phyloP scores from a whole-genome alignment of 2,888 invertebrate species.

The Andricus quercusramuli region DNA sequence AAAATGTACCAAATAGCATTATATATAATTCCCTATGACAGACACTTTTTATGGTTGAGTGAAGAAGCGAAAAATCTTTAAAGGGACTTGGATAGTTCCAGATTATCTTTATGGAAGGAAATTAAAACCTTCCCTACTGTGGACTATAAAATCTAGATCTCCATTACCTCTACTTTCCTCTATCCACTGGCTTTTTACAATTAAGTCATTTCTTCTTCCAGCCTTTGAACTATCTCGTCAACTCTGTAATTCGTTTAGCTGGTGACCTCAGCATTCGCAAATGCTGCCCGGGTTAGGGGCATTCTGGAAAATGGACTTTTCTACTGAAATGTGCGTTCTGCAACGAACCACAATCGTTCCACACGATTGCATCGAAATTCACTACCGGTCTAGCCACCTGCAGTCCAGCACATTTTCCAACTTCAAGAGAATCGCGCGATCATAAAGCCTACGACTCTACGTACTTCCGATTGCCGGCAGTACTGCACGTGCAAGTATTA shows the following conservation, averaged over 20 bases:
- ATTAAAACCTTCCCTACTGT: background rate
- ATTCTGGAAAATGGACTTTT: slow-evolving; percentile 12
- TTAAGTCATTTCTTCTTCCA: background rate
- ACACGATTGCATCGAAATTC: slow-evolving; percentile 41
- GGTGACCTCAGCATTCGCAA: slow-evolving; percentile 27
- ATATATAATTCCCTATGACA: background rate
- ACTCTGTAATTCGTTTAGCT: slow-evolving; percentile 36
- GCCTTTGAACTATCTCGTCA: slow-evolving; percentile 14
- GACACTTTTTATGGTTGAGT: background rate
- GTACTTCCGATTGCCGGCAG: slow-evolving; percentile 63
- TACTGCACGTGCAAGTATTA: slow-evolving; percentile 38
- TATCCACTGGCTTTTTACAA: slow-evolving; percentile 18
- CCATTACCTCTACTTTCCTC: slow-evolving; percentile 5
- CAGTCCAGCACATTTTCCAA: slow-evolving; percentile 35
- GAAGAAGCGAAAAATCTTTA: background rate
- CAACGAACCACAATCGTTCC: slow-evolving; percentile 37
- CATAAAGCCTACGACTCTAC: slow-evolving; percentile 51
- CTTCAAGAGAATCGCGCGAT: slow-evolving; percentile 42
- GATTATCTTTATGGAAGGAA: background rate
- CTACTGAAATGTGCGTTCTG: slow-evolving; percentile 27
- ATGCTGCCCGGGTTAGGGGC: slow-evolving; percentile 9
- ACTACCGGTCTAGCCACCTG: background rate
- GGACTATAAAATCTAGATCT: slow-evolving; percentile 2
- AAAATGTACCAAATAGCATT: no score
- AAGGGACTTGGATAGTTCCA: background rate